Evolutionary conservation across 2,113 vertebrate species (phyloP).

Genomic region (Phoenicopterus ruber): DNA sequence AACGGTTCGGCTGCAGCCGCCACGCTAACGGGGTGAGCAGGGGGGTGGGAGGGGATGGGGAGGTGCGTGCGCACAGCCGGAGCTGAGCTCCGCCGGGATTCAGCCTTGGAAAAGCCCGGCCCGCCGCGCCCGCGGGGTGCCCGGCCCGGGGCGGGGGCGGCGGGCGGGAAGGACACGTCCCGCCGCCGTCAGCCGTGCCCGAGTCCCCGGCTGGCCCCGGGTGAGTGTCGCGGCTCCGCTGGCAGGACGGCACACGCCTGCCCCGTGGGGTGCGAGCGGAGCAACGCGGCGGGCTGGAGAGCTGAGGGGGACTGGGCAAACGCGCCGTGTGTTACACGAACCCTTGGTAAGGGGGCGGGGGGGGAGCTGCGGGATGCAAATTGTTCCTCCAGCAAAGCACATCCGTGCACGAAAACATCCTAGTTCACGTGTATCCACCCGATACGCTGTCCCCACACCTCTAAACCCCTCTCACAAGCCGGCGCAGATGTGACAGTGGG

Average conservation of each 20-base stretch:
- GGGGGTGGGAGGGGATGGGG: too few relatives aligned
- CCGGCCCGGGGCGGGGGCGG: too few relatives aligned
- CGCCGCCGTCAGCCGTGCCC: too few relatives aligned
- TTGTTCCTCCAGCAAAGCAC: neutral
- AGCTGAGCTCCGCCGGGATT: neutral
- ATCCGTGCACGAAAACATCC: neutral
- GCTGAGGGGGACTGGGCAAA: neutral
- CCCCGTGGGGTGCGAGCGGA: too few relatives aligned
- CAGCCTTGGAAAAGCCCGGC: too few relatives aligned
- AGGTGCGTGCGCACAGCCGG: too few relatives aligned
- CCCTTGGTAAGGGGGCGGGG: fast-evolving
- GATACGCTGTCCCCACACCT: fast-evolving
- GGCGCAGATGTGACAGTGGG: neutral
- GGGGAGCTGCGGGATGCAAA: neutral
- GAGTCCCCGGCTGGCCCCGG: neutral
- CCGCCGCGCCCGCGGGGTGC: too few relatives aligned
- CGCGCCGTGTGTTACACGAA: neutral
- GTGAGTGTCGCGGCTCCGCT: neutral
- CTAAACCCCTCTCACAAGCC: neutral
- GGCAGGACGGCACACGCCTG: neutral
- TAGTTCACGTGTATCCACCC: neutral
- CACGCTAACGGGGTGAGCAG: fast-evolving
- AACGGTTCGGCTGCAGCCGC: neutral
- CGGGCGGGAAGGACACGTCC: neutral
- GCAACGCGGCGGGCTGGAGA: neutral